Evolutionary conservation across 2,113 vertebrate genomes (phyloP).

Genomic region (Axis porcinus): DNA sequence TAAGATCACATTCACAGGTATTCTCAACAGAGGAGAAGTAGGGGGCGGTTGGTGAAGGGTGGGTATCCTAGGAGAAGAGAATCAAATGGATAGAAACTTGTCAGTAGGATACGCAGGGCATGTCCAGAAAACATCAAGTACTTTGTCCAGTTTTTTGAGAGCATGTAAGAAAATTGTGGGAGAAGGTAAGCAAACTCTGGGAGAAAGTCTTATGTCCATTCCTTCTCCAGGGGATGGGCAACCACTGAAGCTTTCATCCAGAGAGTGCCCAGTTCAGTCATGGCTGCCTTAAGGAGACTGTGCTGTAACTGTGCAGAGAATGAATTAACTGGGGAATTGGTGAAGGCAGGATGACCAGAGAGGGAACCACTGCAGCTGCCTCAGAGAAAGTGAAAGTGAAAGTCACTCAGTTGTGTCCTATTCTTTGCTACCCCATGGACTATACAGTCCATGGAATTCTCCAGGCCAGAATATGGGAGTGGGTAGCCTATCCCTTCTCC

Average conservation of each 20-base stretch:
- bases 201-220: not conserved
- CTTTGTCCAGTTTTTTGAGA: not conserved
- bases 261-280: not conserved
- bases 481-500: not conserved
- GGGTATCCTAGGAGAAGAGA: not conserved
- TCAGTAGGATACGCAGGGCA: not conserved
- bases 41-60: not conserved
- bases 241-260: not conserved
- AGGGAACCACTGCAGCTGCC: not conserved
- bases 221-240: not conserved
- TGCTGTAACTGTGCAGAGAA: not conserved
- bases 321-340: not conserved
- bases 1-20: not conserved
- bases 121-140: not conserved
- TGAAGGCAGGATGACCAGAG: not conserved
- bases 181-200: not conserved
- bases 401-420: not conserved
- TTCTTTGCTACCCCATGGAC: not conserved
- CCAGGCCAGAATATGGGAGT: not conserved
- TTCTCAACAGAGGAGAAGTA: not conserved
- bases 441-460: not conserved
- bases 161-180: not conserved
- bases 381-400: not conserved
- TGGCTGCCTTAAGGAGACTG: not conserved
- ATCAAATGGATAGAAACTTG: not conserved